Conservation (phyloP, 2,797 vertebrate species). For the Poecilia wingei region DNA sequence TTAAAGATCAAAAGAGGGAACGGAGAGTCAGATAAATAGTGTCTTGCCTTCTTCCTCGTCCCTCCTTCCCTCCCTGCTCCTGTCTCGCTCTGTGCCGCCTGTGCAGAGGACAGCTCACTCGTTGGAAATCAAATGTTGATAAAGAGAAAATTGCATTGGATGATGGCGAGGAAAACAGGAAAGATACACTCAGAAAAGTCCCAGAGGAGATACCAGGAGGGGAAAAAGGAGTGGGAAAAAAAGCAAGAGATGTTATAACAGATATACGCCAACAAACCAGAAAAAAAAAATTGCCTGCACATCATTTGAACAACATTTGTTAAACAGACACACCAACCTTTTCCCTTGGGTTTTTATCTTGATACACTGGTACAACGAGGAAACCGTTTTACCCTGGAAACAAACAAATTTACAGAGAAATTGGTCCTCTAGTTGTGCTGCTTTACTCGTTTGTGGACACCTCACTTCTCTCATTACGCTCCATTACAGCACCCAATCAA, state of each 20-base stretch:
- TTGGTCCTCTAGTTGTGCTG: slow-evolving; percentile 54
- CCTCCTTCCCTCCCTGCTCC: not conserved
- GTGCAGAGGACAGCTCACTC: slow-evolving; percentile 60
- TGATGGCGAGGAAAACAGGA: slow-evolving; percentile 66
- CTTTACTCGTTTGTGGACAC: slow-evolving; percentile 58
- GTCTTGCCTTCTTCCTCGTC: slow-evolving; percentile 13
- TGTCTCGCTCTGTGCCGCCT: slow-evolving; percentile 33
- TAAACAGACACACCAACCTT: slow-evolving; percentile 6
- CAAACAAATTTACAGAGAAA: slow-evolving; percentile 68
- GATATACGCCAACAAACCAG: slow-evolving; percentile 9
- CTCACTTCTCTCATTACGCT: slow-evolving; percentile 68
- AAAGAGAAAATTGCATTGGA: slow-evolving; percentile 72
- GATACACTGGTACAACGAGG: slow-evolving; percentile 21
- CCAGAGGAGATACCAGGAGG: slow-evolving; percentile 40
- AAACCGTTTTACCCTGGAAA: slow-evolving; percentile 35
- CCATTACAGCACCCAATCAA: slow-evolving; percentile 60
- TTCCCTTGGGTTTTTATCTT: slow-evolving; percentile 16
- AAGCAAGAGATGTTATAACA: slow-evolving; percentile 38
- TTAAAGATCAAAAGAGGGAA: slow-evolving; percentile 40
- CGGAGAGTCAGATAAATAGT: slow-evolving; percentile 52
- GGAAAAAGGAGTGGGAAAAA: not conserved
- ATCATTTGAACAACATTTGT: slow-evolving; percentile 2
- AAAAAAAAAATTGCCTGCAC: slow-evolving; percentile 20
- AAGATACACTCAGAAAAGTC: slow-evolving; percentile 70
- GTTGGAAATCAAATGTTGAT: slow-evolving; percentile 77